Conservation (phyloP, 1,140 invertebrate species). For the Saccostrea glomerata region DNA sequence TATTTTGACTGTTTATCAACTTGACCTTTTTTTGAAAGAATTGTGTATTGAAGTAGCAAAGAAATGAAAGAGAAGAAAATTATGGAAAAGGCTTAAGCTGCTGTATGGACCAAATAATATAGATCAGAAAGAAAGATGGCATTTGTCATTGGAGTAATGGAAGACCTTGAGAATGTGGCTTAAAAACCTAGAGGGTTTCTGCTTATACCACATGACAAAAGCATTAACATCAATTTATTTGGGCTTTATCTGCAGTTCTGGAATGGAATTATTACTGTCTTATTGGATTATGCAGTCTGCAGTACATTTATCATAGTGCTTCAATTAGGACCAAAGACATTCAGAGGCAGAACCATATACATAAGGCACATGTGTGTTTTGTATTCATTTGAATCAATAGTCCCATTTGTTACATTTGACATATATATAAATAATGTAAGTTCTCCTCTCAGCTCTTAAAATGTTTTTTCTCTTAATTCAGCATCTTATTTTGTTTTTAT, state of each 20-base stretch:
- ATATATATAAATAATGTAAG: background rate
- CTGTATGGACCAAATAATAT: background rate
- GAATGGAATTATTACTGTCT: background rate
- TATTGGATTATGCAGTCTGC: background rate
- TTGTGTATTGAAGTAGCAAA: background rate
- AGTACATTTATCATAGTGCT: background rate
- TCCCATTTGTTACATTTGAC: background rate
- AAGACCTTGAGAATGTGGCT: background rate
- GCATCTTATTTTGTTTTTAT: background rate
- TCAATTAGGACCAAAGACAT: background rate
- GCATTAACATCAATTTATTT: background rate
- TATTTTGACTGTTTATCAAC: background rate
- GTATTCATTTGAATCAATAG: background rate
- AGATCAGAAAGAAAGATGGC: slow-evolving; percentile 2
- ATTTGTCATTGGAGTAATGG: background rate
- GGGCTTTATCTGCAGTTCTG: background rate
- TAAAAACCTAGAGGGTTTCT: background rate
- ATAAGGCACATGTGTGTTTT: background rate
- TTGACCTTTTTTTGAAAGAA: background rate
- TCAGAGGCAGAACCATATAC: background rate
- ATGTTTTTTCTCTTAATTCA: background rate
- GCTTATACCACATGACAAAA: background rate
- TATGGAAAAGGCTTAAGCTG: background rate
- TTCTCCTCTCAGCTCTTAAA: background rate
- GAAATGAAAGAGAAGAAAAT: background rate